phyloP scores from a whole-genome alignment of 2,797 vertebrate genomes.

The Muraenolepis orangiensis region DNA sequence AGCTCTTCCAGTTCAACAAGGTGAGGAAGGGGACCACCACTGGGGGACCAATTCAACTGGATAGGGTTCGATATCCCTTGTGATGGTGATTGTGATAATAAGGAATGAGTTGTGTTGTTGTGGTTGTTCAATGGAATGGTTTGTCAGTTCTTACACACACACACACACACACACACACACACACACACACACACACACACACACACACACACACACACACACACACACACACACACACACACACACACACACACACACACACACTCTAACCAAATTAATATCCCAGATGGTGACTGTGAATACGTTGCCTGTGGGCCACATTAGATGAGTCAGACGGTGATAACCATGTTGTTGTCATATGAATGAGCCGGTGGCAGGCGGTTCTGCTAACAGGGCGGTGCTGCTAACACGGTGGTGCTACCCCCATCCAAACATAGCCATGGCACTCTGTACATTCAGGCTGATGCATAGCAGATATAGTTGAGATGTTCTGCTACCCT shows the following conservation, averaged over 20 bases:
- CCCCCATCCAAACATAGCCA: neutral
- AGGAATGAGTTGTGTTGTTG: too few species aligned
- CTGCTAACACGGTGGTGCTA: neutral
- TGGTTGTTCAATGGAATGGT: too few species aligned
- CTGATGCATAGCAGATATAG: too few species aligned
- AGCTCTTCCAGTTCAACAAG: conserved; percentile 97
- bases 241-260: too few species aligned
- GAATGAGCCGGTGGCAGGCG: neutral
- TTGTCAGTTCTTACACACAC: too few species aligned
- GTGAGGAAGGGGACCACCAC: conserved; percentile 59
- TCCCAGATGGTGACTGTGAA: neutral
- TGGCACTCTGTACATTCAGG: neutral
- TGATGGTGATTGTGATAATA: too few species aligned
- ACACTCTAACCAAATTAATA: neutral
- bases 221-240: too few species aligned
- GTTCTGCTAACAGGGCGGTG: neutral
- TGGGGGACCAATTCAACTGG: too few species aligned
- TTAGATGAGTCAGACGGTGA: neutral
- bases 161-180: too few species aligned
- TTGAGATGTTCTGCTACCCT: conserved; percentile 8
- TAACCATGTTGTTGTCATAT: neutral
- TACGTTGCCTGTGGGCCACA: neutral
- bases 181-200: too few species aligned
- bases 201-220: too few species aligned
- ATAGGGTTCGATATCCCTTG: too few species aligned